Percentiles rank a stretch among this genome's conserved stretches.
Evolutionary conservation across 2,113 vertebrate genomes (phyloP).

Genomic region (Vidua macroura): DNA sequence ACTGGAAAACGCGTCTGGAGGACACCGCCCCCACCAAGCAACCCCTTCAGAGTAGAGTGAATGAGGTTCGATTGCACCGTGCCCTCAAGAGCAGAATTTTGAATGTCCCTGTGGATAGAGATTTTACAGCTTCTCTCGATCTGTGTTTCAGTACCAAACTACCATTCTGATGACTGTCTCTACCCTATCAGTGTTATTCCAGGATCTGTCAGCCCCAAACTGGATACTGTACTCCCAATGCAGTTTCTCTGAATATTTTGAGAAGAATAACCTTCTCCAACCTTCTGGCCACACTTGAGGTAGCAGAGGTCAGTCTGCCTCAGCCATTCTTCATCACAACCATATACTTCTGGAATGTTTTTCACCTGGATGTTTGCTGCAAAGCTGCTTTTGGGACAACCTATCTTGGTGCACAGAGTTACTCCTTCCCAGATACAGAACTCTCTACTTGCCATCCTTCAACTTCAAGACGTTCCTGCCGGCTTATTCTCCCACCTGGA

Average conservation of each 20-base stretch:
- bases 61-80: background rate
- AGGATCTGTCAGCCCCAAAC: background rate
- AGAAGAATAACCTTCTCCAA: background rate
- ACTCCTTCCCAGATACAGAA: background rate
- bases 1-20: fast-evolving
- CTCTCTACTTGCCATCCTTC: background rate
- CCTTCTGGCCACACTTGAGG: background rate
- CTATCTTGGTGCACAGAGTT: background rate
- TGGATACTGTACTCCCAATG: too few species aligned
- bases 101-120: too few species aligned
- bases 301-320: background rate
- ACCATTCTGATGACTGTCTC: fast-evolving
- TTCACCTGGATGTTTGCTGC: background rate
- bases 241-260: background rate
- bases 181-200: fast-evolving
- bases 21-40: fast-evolving
- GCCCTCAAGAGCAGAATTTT: background rate
- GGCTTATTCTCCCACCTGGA: background rate
- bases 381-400: background rate
- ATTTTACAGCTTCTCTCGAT: background rate
- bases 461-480: background rate
- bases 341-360: fast-evolving
- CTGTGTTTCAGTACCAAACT: background rate
- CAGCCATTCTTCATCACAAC: background rate
- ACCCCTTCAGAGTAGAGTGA: background rate